Conservation (phyloP, 2,797 vertebrate genomes). For the Aeoliscus strigatus region DNA sequence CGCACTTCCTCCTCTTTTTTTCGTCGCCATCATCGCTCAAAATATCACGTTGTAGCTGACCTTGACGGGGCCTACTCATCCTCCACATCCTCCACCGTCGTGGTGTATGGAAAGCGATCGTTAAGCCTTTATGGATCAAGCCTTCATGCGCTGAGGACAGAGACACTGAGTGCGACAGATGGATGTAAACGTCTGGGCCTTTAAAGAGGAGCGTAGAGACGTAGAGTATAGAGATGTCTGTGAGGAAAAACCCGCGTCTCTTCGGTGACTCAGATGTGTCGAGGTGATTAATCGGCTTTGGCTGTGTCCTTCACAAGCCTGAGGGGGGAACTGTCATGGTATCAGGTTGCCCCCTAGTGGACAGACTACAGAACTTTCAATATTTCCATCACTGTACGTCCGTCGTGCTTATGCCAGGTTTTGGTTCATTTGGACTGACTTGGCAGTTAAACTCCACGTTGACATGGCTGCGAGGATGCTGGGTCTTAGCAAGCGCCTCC, state of each 20-base stretch:
- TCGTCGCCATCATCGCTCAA: constrained; percentile 31
- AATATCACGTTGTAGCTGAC: constrained; percentile 46
- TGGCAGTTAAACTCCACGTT: too few species aligned
- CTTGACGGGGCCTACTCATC: constrained; percentile 56
- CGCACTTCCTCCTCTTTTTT: constrained; percentile 3
- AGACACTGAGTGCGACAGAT: constrained; percentile 30
- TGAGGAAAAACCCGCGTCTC: constrained; percentile 56
- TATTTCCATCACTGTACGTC: too few species aligned
- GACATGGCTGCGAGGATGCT: too few species aligned
- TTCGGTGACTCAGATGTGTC: constrained; percentile 68
- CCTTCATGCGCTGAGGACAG: constrained; percentile 30
- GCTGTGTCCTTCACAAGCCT: constrained; percentile 54
- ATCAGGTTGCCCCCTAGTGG: constrained; percentile 52
- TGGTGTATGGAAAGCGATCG: constrained; percentile 13
- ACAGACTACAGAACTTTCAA: not conserved
- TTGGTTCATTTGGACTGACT: too few species aligned
- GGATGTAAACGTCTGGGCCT: constrained; percentile 50
- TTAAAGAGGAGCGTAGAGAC: constrained; percentile 46
- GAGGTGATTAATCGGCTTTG: constrained; percentile 62
- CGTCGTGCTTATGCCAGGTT: too few species aligned
- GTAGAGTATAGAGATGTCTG: constrained; percentile 33
- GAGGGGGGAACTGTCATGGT: constrained; percentile 5
- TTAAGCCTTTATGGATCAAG: constrained; percentile 47
- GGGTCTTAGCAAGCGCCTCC: too few species aligned
- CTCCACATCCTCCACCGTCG: too few species aligned